Evolutionary conservation across 2,888 invertebrate species (phyloP), one percentile per base, ranked within the genome.

Genomic region (Hydrotaea cyrtoneurina): DNA sequence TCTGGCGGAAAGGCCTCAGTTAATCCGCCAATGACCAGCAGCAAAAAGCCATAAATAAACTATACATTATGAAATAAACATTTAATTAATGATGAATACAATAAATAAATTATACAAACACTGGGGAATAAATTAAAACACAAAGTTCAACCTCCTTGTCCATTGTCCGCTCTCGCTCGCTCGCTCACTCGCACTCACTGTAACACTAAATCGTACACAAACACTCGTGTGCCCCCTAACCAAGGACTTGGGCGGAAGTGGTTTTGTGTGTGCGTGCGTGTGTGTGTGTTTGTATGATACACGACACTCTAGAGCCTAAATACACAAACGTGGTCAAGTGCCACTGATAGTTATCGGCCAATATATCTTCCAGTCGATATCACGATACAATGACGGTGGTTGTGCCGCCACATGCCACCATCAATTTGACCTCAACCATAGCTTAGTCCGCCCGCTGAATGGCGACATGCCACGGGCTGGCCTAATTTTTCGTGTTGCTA

Each of bases 321-420:
- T 69, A 71, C 59, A 78, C 57, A 78, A 78, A 59, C 78, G 71
- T 71, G 71, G 46, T 78, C 71, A 78, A 78, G 78, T 78, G 66
- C 23, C 71, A 46, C 15, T 19, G 59, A 78, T 46, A 71, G 46
- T 78, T 71, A 78, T 78, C 78, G 59, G 59, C 19, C 46, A 59
- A 69, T 69, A 17, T 46, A 46, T 50, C 50, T 23, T 46, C 46
- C 1, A 21, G 31, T 46, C 69, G 10, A 69, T 69, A 46, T 23
- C 0, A 13, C 17, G 1, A 11, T 26, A 66, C 66, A 19, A 19
- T 39, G 19, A 3, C 31, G 31, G 31, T 31, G 31, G 31, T n/a
- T 7, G 11, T 11, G 26, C 15, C n/a, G 36, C 26, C 26, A 43
- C 43, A 69, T 15, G 46, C 43, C 69, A 69, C 31, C 13, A 8